These are phyloP conservation scores for Tachina fera DNA, from an alignment of 2,888 invertebrate species.

Conservation along the genomic window DNA sequence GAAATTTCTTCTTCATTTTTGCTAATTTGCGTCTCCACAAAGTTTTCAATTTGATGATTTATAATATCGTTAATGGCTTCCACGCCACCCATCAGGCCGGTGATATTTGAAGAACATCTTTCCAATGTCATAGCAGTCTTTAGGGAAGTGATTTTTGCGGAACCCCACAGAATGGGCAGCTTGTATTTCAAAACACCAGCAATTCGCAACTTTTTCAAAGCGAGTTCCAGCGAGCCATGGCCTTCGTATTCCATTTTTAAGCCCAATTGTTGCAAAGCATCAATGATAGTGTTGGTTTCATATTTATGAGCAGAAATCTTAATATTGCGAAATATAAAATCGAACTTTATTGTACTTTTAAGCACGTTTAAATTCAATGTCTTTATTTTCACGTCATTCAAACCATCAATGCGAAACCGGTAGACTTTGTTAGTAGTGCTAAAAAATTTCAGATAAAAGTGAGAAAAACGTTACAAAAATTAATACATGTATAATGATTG, in stretches of 20 bases:
- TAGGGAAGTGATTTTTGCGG: slow-evolving; percentile 78
- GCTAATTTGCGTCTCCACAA: slow-evolving; percentile 75
- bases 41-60: slow-evolving; percentile 77
- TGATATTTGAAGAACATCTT: slow-evolving; percentile 76
- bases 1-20: slow-evolving; percentile 76
- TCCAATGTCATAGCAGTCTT: slow-evolving; percentile 76
- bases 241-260: slow-evolving; percentile 78
- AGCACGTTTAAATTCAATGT: slow-evolving; percentile 78
- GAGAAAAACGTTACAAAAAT: background rate
- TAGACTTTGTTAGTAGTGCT: slow-evolving; percentile 77
- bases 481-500: background rate
- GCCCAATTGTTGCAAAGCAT: slow-evolving; percentile 76
- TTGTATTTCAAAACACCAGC: slow-evolving; percentile 77
- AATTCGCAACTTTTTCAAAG: slow-evolving; percentile 76
- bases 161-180: slow-evolving; percentile 79
- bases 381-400: slow-evolving; percentile 78
- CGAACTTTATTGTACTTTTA: slow-evolving; percentile 75
- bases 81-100: slow-evolving; percentile 76
- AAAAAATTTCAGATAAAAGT: background rate
- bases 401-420: slow-evolving; percentile 77
- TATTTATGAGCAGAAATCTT: slow-evolving; percentile 77
- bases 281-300: slow-evolving; percentile 77
- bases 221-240: slow-evolving; percentile 76
- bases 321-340: slow-evolving; percentile 77
- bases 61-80: slow-evolving; percentile 74